Conservation (phyloP, 2,888 invertebrate species). For the Xiphydria camelus region DNA sequence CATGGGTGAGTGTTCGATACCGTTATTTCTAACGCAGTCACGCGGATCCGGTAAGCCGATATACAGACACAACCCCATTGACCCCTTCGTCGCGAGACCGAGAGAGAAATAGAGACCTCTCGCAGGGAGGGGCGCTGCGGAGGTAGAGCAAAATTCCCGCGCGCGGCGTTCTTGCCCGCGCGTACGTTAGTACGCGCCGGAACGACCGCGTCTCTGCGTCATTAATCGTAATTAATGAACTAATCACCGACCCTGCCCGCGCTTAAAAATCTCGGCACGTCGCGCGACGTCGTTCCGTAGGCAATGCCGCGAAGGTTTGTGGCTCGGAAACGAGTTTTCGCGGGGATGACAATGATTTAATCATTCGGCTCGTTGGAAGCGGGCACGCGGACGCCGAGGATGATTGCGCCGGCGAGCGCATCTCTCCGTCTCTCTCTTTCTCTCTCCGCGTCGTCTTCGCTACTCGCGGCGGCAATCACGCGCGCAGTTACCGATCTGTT, state of each 20-base stretch:
- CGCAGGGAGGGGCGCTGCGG: no score
- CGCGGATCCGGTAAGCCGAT: no score
- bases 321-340: conserved; percentile 3
- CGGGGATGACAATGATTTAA: conserved; percentile 12
- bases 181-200: no score
- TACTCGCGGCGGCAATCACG: conserved; percentile 1
- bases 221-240: conserved; percentile 38
- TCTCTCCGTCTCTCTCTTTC: conserved; percentile 17
- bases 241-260: no score
- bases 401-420: conserved; percentile 9
- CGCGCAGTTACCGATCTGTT: conserved; percentile 18
- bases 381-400: conserved; percentile 6
- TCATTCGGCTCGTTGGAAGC: conserved; percentile 15
- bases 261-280: no score
- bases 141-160: no score
- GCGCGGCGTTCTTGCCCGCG: conserved; percentile 1
- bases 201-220: no score
- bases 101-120: no score
- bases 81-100: not conserved
- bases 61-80: no score
- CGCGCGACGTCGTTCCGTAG: conserved; percentile 16
- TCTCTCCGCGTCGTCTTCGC: not conserved
- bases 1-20: conserved; percentile 62
- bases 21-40: no score
- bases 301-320: not conserved